These are phyloP conservation scores for Ditylenchus weischeri DNA, from an alignment of 2,888 invertebrate species.

Conservation along the genomic window DNA sequence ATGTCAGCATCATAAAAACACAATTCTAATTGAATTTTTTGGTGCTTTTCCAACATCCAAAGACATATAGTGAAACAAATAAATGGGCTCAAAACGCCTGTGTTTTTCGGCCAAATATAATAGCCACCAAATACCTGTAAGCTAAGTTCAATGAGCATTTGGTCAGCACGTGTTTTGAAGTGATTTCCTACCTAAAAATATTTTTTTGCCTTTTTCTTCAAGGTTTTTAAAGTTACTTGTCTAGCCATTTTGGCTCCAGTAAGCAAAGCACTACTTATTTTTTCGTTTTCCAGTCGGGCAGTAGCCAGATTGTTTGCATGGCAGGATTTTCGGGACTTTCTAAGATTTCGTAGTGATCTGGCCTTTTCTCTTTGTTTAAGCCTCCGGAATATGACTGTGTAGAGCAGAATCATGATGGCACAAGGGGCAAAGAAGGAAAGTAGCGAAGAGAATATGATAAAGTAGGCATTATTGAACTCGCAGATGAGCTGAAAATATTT, in stretches of 20 bases:
- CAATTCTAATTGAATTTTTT: conserved; percentile 11
- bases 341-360: conserved; percentile 30
- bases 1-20: background rate
- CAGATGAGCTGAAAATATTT: conserved; percentile 64
- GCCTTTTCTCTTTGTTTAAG: conserved; percentile 59
- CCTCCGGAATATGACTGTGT: conserved; percentile 79
- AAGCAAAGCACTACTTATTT: conserved; percentile 53
- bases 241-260: conserved; percentile 53
- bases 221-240: conserved; percentile 22
- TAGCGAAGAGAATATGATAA: conserved; percentile 93
- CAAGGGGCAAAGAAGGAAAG: conserved; percentile 98
- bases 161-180: conserved; percentile 53
- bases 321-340: conserved; percentile 15
- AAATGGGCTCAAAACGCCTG: background rate
- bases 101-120: too few relatives aligned
- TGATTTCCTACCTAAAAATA: conserved; percentile 43
- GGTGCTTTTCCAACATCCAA: background rate
- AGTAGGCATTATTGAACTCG: conserved; percentile 94
- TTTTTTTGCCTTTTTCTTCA: background rate
- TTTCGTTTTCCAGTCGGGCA: conserved; percentile 26
- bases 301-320: conserved; percentile 5
- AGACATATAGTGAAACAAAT: background rate
- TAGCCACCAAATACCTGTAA: conserved; percentile 50
- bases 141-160: conserved; percentile 53
- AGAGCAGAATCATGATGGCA: conserved; percentile 91